phyloP scores from a whole-genome alignment of 1,140 invertebrate species.

The Pogonomyrmex californicus region DNA sequence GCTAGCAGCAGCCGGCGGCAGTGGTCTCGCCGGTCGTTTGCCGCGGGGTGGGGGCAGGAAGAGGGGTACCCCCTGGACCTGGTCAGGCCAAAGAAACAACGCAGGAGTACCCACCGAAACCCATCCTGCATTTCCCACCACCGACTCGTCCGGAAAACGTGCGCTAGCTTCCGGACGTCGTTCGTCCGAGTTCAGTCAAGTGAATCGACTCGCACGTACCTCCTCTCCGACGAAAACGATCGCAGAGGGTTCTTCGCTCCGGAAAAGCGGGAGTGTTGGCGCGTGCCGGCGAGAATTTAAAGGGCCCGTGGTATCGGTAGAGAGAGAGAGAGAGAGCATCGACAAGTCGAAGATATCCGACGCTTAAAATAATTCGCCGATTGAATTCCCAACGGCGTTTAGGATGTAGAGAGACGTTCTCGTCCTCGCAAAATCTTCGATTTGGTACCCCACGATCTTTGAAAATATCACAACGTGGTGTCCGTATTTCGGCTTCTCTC shows the following conservation, averaged over 20 bases:
- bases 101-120: constrained; percentile 69
- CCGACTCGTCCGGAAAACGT: constrained; percentile 82
- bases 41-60: constrained; percentile 74
- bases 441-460: background rate
- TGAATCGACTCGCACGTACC: constrained; percentile 66
- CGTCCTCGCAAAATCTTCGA: background rate
- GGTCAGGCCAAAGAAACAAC: constrained; percentile 72
- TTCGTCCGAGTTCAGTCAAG: constrained; percentile 72
- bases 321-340: background rate
- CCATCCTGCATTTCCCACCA: constrained; percentile 84
- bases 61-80: constrained; percentile 75
- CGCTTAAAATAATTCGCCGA: constrained; percentile 5
- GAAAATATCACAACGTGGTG: background rate
- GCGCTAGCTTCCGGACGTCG: constrained; percentile 74
- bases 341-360: background rate
- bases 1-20: constrained; percentile 70
- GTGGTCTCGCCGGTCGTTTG: constrained; percentile 68
- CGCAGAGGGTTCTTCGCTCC: constrained; percentile 17
- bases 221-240: constrained; percentile 31
- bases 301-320: background rate
- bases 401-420: constrained; percentile 2
- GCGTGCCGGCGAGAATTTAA: constrained; percentile 55
- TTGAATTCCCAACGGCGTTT: background rate
- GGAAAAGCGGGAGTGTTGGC: constrained; percentile 54
- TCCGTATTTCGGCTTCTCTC: background rate